These are phyloP conservation scores for Axea sp. DNA, from an alignment of 2,888 invertebrate genomes.

Conservation along the genomic window DNA sequence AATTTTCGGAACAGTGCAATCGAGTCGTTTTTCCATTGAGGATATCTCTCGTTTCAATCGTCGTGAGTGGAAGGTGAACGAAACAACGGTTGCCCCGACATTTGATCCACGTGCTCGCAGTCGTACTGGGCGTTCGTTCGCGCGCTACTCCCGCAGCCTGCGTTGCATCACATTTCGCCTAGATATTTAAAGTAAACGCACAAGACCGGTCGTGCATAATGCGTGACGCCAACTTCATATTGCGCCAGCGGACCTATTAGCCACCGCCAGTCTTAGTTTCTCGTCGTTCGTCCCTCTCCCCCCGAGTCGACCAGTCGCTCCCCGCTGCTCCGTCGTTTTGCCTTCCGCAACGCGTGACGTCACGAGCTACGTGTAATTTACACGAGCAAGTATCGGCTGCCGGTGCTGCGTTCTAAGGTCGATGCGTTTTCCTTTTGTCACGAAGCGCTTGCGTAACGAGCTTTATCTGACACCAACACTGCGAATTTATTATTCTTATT, in stretches of 20 bases:
- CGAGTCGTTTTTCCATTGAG: too few species aligned
- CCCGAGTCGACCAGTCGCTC: slow-evolving; percentile 7
- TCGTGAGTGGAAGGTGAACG: too few species aligned
- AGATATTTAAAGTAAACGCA: slow-evolving; percentile 58
- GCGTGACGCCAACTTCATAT: slow-evolving; percentile 62
- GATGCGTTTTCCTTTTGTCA: slow-evolving; percentile 51
- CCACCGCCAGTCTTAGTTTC: slow-evolving; percentile 35
- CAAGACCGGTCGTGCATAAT: slow-evolving; percentile 58
- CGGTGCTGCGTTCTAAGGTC: slow-evolving; percentile 33
- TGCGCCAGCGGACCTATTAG: slow-evolving; percentile 59
- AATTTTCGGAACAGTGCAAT: too few species aligned
- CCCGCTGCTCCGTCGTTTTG: slow-evolving; percentile 4
- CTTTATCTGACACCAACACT: slow-evolving; percentile 13
- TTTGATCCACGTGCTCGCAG: slow-evolving; percentile 29
- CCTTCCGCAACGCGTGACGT: slow-evolving; percentile 53
- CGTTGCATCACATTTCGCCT: slow-evolving; percentile 61
- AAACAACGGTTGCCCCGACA: slow-evolving; percentile 11
- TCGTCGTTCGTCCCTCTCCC: slow-evolving; percentile 7
- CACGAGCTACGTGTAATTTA: slow-evolving; percentile 53
- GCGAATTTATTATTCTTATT: background rate
- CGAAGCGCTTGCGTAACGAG: slow-evolving; percentile 37
- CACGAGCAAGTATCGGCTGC: slow-evolving; percentile 33
- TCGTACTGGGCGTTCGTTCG: background rate
- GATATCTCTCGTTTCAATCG: too few species aligned
- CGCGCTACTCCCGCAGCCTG: slow-evolving; percentile 7